Evolutionary conservation across 2,888 invertebrate genomes (phyloP), one percentile per base, ranked within the genome.

Genomic region (Thera britannica): DNA sequence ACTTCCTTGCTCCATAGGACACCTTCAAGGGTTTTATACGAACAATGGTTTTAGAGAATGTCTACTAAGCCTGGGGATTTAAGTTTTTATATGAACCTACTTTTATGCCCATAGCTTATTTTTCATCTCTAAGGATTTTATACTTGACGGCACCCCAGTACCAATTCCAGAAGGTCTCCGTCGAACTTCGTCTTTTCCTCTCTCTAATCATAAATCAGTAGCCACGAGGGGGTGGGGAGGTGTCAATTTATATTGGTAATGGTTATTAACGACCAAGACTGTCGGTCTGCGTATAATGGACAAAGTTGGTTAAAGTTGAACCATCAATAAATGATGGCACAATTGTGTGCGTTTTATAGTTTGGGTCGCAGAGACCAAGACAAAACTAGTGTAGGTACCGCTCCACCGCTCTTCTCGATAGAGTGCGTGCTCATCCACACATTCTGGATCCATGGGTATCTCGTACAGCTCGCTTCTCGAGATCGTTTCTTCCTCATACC

Each of bases 311-410:
- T 77, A 71, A 86, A 89, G 82, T 87, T 86, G 76, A 80, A 83
- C 84, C 87, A 87, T 90, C 86, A 86, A 88, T 90, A 90, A 90
- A 87, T 88, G 87, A 90, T 87, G 88, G 83, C 76, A 78, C 85
- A 84, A 79, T 83, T 81, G 71, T 69, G 76, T 79, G 78, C 78
- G 75, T 71, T 69, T 70, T 72, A 68, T 71, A 73, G 72, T 68
- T 67, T 71, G 65, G 70, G 66, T 44, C 55, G 48, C 36, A 12
- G 55, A 46, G 62, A 55, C 62, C 48, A 44, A 48, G 55, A 55
- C 3, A 46, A 2, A 35, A 55, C 54, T 11, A 62, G 41, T 60
- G n/a, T n/a, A n/a, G n/a, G n/a, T n/a, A n/a, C n/a, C n/a, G n/a
- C n/a, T n/a, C n/a, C n/a, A n/a, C n/a, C n/a, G n/a, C n/a, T n/a